Percentiles rank a stretch among this genome's conserved stretches.
Conservation (phyloP, 2,888 invertebrate genomes). For the Rotaria magnacalcarata region DNA sequence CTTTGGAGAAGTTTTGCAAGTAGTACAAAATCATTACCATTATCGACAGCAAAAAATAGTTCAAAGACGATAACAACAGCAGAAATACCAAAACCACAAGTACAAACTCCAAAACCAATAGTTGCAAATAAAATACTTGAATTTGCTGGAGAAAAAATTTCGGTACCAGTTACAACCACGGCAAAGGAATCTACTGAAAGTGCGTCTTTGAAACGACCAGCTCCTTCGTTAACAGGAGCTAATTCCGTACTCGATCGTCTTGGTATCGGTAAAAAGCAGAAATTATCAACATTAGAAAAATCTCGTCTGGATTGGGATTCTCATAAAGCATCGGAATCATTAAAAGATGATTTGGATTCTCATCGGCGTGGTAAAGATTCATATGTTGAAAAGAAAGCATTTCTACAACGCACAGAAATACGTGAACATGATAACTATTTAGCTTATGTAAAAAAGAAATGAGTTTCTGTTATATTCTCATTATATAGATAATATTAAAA, state of each 20-base stretch:
- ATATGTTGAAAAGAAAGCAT: slow-evolving; percentile 19
- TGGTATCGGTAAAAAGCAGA: slow-evolving; percentile 11
- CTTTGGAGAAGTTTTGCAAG: not conserved
- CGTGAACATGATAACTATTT: slow-evolving; percentile 5
- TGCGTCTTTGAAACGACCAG: not conserved
- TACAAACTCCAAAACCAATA: not conserved
- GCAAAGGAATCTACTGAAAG: not conserved
- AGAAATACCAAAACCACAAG: not conserved
- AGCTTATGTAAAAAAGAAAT: slow-evolving; percentile 15
- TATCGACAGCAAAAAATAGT: not conserved
- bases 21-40: not conserved
- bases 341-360: not conserved
- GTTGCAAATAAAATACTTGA: not conserved
- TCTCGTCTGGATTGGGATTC: not conserved
- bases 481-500: not conserved
- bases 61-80: not conserved
- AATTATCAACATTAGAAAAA: slow-evolving; percentile 33
- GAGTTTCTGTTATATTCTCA: not conserved
- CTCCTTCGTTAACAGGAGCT: not conserved
- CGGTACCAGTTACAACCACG: not conserved
- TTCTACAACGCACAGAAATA: not conserved
- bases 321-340: not conserved
- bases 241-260: slow-evolving; percentile 17
- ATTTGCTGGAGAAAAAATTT: not conserved
- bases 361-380: slow-evolving; percentile 28